Evolutionary conservation across 1,140 invertebrate species (phyloP).

Genomic region (Papilio polyxenes): DNA sequence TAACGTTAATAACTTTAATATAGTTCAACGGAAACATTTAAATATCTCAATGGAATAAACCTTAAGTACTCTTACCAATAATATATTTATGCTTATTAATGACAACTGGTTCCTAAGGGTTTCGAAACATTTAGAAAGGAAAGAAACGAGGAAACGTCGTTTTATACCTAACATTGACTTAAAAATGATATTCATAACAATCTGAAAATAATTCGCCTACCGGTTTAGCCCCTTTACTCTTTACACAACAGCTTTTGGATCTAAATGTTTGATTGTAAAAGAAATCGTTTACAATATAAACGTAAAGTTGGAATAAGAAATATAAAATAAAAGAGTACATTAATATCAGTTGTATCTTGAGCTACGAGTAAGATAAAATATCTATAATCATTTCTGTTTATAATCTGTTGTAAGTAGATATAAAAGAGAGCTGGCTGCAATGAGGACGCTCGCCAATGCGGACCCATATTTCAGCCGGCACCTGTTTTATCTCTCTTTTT

Average conservation of each 20-base stretch:
- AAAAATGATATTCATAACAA: neutral
- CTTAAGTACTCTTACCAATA: no score
- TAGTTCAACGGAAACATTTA: no score
- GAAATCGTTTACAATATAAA: neutral
- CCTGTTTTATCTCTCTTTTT: slow-evolving; percentile 66
- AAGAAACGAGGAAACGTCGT: neutral
- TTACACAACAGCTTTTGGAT: neutral
- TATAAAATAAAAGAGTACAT: neutral
- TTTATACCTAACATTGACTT: neutral
- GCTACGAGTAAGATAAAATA: slow-evolving; percentile 10
- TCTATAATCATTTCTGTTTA: slow-evolving; percentile 30
- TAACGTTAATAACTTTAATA: neutral
- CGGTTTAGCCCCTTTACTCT: no score
- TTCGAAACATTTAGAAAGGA: no score
- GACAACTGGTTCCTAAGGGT: no score
- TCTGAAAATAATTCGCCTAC: neutral
- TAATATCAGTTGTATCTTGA: neutral
- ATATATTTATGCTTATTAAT: neutral
- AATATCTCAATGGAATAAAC: no score
- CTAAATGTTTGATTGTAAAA: neutral
- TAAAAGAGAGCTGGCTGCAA: slow-evolving; percentile 51
- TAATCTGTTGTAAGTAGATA: slow-evolving; percentile 36
- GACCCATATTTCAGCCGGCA: slow-evolving; percentile 64
- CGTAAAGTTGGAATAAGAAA: neutral
- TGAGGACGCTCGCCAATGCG: slow-evolving; percentile 58